A percentile compares a stretch with the other conserved stretches of the same genome.
Evolutionary conservation across 2,797 vertebrate genomes (phyloP).

Genomic region (Hapalemur alaotrensis): DNA sequence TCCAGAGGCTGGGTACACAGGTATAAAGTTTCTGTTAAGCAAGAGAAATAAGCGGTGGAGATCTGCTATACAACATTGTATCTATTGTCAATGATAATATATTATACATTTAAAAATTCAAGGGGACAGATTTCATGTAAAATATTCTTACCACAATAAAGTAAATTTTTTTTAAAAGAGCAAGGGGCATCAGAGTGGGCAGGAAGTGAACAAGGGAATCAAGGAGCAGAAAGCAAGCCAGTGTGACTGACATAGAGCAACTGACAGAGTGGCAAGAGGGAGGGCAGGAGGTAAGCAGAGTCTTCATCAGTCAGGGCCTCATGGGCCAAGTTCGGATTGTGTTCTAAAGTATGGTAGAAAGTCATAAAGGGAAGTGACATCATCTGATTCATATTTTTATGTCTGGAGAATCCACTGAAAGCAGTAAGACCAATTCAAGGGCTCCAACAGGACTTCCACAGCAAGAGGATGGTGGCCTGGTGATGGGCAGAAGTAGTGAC

Average conservation of each 20-base stretch:
- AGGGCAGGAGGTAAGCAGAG: not conserved
- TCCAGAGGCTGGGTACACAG: not conserved
- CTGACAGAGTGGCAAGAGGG: not conserved
- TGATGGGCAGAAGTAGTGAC: not conserved
- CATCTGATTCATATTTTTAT: not conserved
- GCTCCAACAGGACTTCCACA: not conserved
- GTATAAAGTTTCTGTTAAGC: not conserved
- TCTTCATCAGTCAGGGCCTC: not conserved
- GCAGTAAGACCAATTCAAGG: not conserved
- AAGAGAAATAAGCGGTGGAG: not conserved
- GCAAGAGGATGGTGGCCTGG: not conserved
- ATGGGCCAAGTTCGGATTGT: accelerated
- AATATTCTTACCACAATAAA: not conserved
- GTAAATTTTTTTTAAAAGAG: not conserved
- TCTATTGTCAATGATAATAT: not conserved
- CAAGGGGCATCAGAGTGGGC: not conserved
- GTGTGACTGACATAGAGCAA: not conserved
- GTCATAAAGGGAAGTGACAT: not conserved
- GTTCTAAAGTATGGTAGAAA: not conserved
- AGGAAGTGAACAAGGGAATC: not conserved
- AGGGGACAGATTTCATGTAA: not conserved
- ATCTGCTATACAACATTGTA: not conserved
- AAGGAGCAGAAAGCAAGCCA: not conserved
- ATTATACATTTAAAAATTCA: not conserved
- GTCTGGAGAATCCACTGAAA: not conserved